These are phyloP conservation scores for Halichoerus grypus DNA, from an alignment of 2,113 vertebrate genomes.

Conservation along the genomic window DNA sequence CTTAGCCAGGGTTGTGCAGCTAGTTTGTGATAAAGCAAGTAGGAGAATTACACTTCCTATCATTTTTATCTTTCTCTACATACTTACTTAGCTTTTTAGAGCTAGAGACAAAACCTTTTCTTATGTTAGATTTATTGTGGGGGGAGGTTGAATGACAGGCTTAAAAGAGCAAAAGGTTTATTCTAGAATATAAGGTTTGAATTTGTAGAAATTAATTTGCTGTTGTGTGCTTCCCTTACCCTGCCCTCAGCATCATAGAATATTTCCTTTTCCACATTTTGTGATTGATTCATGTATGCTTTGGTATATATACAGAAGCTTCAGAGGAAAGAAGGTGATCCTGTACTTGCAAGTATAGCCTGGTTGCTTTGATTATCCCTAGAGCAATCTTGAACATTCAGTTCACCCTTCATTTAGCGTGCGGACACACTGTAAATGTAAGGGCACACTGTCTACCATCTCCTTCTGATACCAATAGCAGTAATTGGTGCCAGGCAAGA, in stretches of 20 bases:
- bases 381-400: not conserved
- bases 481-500: not conserved
- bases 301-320: not conserved
- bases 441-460: not conserved
- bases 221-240: not conserved
- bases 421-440: not conserved
- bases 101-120: not conserved
- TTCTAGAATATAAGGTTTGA: not conserved
- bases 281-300: not conserved
- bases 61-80: not conserved
- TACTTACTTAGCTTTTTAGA: not conserved
- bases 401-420: not conserved
- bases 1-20: not conserved
- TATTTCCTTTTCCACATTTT: conserved; percentile 42
- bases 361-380: not conserved
- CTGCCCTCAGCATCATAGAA: not conserved
- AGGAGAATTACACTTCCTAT: not conserved
- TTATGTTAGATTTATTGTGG: not conserved
- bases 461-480: not conserved
- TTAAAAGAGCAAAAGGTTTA: not conserved
- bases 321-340: conserved; percentile 10
- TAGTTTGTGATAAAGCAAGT: not conserved
- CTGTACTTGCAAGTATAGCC: not conserved
- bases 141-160: not conserved
- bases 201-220: conserved; percentile 32